A percentile compares a stretch with the other conserved stretches of the same genome.
phyloP scores from a whole-genome alignment of 2,113 vertebrate species.

The Poicephalus meyeri region DNA sequence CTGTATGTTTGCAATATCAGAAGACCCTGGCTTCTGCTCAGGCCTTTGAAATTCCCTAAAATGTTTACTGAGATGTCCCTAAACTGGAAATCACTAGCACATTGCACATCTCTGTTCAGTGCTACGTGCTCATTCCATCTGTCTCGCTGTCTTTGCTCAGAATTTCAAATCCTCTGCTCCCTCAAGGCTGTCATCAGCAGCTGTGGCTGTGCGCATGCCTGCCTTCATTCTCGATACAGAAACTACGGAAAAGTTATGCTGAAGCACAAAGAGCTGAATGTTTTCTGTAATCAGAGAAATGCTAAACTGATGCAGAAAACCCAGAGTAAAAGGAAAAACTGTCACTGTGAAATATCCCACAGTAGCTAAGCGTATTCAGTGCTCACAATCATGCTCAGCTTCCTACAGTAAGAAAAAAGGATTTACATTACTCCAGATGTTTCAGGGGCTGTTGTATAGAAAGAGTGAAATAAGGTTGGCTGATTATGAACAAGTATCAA shows the following conservation, averaged over 20 bases:
- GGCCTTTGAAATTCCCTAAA: background rate
- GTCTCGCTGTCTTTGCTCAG: background rate
- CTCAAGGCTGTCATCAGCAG: background rate
- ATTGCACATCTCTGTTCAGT: background rate
- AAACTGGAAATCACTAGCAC: background rate
- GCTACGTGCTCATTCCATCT: background rate
- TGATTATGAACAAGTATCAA: background rate
- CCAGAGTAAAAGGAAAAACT: background rate
- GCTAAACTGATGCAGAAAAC: background rate
- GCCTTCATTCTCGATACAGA: background rate
- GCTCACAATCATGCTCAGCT: background rate
- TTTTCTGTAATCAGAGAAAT: background rate
- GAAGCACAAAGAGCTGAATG: background rate
- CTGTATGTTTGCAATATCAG: background rate
- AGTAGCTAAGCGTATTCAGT: rapidly evolving
- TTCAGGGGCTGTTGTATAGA: background rate
- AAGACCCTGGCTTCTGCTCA: background rate
- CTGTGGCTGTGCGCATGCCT: background rate
- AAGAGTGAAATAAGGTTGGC: background rate
- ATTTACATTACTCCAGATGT: background rate
- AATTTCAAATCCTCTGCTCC: background rate
- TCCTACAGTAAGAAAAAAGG: background rate
- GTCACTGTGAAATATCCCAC: background rate
- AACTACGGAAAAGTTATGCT: background rate
- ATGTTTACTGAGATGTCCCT: background rate